phyloP scores from a whole-genome alignment of 1,140 invertebrate species.

The Luehdorfia chinensis region DNA sequence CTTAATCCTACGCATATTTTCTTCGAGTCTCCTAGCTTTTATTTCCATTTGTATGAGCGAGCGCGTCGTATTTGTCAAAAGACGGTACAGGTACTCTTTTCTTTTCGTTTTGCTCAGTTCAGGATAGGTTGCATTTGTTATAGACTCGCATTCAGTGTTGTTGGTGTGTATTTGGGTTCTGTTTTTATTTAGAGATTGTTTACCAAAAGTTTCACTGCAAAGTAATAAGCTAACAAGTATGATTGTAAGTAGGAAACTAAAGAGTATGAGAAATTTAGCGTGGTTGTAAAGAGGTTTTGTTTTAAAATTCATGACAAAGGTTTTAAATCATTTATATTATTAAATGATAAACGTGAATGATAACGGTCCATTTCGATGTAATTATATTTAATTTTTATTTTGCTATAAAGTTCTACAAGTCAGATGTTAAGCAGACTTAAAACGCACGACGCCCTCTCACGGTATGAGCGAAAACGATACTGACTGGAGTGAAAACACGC shows the following conservation, averaged over 20 bases:
- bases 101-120: slow-evolving; percentile 55
- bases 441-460: slow-evolving; percentile 64
- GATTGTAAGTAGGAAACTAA: slow-evolving; percentile 46
- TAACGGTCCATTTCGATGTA: slow-evolving; percentile 14
- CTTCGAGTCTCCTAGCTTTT: slow-evolving; percentile 74
- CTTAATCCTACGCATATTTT: slow-evolving; percentile 77
- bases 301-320: slow-evolving; percentile 62
- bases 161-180: slow-evolving; percentile 35
- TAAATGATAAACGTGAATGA: slow-evolving; percentile 4
- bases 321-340: neutral
- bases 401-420: slow-evolving; percentile 53
- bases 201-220: slow-evolving; percentile 43
- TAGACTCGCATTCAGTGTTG: slow-evolving; percentile 45
- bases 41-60: slow-evolving; percentile 78
- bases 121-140: slow-evolving; percentile 54
- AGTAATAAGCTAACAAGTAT: slow-evolving; percentile 45
- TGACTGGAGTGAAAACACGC: slow-evolving; percentile 62
- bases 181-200: slow-evolving; percentile 33
- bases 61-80: slow-evolving; percentile 73
- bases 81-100: slow-evolving; percentile 70
- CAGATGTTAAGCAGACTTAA: slow-evolving; percentile 36
- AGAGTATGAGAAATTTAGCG: slow-evolving; percentile 54
- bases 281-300: slow-evolving; percentile 55
- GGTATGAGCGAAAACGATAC: slow-evolving; percentile 61
- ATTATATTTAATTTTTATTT: slow-evolving; percentile 24